These are phyloP conservation scores for Pao palembangensis DNA, from an alignment of 2,113 vertebrate species.

Conservation along the genomic window DNA sequence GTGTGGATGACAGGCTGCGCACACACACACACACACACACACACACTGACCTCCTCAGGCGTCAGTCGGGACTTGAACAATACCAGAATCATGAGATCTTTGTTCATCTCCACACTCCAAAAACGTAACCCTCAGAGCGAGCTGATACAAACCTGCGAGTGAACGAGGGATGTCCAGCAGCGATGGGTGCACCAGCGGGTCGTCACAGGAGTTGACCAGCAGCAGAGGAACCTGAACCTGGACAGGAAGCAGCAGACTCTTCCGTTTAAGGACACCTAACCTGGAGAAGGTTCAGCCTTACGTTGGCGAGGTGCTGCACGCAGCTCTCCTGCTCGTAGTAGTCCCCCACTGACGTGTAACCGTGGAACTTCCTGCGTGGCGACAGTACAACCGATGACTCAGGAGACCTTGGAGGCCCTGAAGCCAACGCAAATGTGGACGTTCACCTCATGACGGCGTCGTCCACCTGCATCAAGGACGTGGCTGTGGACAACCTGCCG, in stretches of 20 bases:
- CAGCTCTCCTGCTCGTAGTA: constrained; percentile 94
- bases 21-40: background rate
- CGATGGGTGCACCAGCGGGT: constrained; percentile 87
- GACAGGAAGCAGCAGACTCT: background rate
- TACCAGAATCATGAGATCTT: background rate
- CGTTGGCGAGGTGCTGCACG: constrained; percentile 84
- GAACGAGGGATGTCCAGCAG: constrained; percentile 86
- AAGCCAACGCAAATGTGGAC: background rate
- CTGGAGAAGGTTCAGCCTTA: constrained; percentile 58
- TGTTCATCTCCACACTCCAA: too few species aligned
- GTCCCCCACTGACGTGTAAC: constrained; percentile 83
- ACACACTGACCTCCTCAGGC: background rate
- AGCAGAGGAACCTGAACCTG: constrained; percentile 87
- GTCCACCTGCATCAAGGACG: constrained; percentile 90
- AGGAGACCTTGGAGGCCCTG: background rate
- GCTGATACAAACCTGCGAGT: constrained; percentile 78
- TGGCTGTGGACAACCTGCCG: constrained; percentile 81
- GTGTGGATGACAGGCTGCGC: too few species aligned
- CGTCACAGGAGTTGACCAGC: constrained; percentile 87
- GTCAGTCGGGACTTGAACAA: too few species aligned
- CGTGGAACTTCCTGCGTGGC: constrained; percentile 84
- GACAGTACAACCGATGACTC: background rate
- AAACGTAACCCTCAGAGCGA: too few species aligned
- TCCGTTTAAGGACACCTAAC: too few species aligned
- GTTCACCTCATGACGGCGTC: constrained; percentile 89